A percentile compares a stretch with the other conserved stretches of the same genome.
These are phyloP conservation scores for Clusia tigrina DNA, from an alignment of 2,888 invertebrate species.

Conservation along the genomic window DNA sequence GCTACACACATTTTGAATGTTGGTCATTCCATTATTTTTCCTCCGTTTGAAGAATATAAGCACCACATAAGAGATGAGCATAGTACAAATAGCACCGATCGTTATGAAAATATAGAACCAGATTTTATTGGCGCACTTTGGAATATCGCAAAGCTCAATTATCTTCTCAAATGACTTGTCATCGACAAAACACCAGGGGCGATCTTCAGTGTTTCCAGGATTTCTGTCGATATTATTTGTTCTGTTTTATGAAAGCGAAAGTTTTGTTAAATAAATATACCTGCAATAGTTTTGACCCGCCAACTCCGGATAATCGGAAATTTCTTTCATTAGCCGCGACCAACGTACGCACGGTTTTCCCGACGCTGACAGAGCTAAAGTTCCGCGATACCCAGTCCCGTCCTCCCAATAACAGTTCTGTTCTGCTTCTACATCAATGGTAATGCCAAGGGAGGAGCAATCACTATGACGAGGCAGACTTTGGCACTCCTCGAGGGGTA, in stretches of 20 bases:
- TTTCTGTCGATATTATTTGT: conserved; percentile 72
- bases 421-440: conserved; percentile 69
- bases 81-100: conserved; percentile 67
- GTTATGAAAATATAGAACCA: conserved; percentile 82
- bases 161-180: conserved; percentile 74
- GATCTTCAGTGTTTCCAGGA: conserved; percentile 80
- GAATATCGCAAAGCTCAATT: conserved; percentile 82
- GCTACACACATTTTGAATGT: conserved; percentile 70
- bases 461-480: conserved; percentile 59
- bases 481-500: conserved; percentile 83
- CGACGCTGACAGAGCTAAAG: conserved; percentile 74
- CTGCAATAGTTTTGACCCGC: conserved; percentile 85
- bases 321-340: conserved; percentile 81
- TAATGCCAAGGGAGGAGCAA: conserved; percentile 62
- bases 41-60: conserved; percentile 73
- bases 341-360: conserved; percentile 83
- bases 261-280: conserved; percentile 36
- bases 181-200: conserved; percentile 90
- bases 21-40: conserved; percentile 69
- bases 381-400: conserved; percentile 85
- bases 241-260: background rate
- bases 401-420: conserved; percentile 90
- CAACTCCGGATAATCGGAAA: conserved; percentile 83
- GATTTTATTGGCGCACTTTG: conserved; percentile 85
- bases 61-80: conserved; percentile 68